phyloP scores from a whole-genome alignment of 2,888 invertebrate species.

The Xanthia icteritia region DNA sequence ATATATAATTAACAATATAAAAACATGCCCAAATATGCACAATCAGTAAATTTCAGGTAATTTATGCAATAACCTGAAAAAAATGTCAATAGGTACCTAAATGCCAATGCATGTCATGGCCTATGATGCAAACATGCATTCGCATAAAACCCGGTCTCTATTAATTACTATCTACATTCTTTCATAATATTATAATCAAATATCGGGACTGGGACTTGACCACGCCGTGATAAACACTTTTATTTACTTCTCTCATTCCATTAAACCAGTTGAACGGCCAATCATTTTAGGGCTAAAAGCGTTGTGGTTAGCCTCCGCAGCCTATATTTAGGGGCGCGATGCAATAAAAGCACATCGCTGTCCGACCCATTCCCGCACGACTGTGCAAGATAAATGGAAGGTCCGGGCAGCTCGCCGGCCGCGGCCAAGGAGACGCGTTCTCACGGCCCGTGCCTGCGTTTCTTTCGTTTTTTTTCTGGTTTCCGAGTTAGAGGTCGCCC shows the following conservation, averaged over 20 bases:
- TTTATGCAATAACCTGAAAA: not conserved
- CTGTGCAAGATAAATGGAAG: conserved; percentile 89
- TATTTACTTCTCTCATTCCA: conserved; percentile 66
- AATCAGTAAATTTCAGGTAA: not conserved
- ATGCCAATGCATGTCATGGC: not conserved
- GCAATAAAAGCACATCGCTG: conserved; percentile 89
- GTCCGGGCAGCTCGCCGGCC: conserved; percentile 78
- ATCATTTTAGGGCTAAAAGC: conserved; percentile 84
- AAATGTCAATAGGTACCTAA: not conserved
- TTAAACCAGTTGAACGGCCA: conserved; percentile 77
- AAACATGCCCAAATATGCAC: not conserved
- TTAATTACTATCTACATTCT: not conserved
- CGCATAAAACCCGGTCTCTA: not conserved
- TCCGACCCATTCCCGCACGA: conserved; percentile 89
- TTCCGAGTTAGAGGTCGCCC: conserved; percentile 89
- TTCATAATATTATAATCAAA: not conserved
- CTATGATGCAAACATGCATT: not conserved
- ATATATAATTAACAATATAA: not conserved
- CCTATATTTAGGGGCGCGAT: conserved; percentile 89
- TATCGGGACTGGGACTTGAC: not conserved
- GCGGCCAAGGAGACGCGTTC: conserved; percentile 86
- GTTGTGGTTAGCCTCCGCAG: conserved; percentile 82
- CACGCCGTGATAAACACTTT: conserved; percentile 42
- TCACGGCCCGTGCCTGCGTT: conserved; percentile 89
- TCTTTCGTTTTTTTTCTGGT: conserved; percentile 88